Base-by-base conservation (phyloP, 2,113 vertebrate species). In the Scolopax mira region DNA sequence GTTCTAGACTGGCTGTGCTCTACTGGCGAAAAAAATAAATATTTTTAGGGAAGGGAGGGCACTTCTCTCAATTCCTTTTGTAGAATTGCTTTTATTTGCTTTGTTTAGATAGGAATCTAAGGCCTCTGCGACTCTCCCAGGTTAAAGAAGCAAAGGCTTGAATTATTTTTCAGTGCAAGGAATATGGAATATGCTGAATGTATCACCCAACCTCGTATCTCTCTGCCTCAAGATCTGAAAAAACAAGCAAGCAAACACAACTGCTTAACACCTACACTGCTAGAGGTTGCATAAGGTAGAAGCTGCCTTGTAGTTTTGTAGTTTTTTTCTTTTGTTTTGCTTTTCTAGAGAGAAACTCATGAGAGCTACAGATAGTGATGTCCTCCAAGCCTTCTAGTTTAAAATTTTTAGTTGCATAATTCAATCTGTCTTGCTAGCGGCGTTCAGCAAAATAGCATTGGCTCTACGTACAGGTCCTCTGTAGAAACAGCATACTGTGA, bases 51-150 rank as follows among this genome's bases (percentile, higher is more conserved):
- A 95, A 95, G 93, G 69, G 60, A 84, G 75, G 82, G 54, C 48
- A 61, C 44, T 80, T 94, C 79, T 88, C 46, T 51, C 39, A 44
- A 49, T 78, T 93, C 35, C 71, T 93, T 92, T 89, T 72, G 57
- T 85, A 74, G 82, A 78, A 71, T 73, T 0, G 0, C 75, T 83
- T 93, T 71, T 86, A 70, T 64, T 79, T 88, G 69, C 79, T 90
- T 87, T 87, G 61, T 93, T 96, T 93, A 88, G 85, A 33, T 71
- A 79, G 83, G 39, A 85, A 22, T 60, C 52, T 81, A 39, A 81
- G 75, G 33, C 65, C 19, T 83, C 39, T 39, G 64, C 79, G 78
- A 25, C 30, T 79, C 42, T 73, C 51, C 31, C 51, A 58, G 30
- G 33, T 80, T 94, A 78, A 75, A 78, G 77, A 70, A 83, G 49